A percentile compares a stretch with the other conserved stretches of the same genome.
Conservation (phyloP, 2,113 vertebrate species). For the Prunella himalayana region DNA sequence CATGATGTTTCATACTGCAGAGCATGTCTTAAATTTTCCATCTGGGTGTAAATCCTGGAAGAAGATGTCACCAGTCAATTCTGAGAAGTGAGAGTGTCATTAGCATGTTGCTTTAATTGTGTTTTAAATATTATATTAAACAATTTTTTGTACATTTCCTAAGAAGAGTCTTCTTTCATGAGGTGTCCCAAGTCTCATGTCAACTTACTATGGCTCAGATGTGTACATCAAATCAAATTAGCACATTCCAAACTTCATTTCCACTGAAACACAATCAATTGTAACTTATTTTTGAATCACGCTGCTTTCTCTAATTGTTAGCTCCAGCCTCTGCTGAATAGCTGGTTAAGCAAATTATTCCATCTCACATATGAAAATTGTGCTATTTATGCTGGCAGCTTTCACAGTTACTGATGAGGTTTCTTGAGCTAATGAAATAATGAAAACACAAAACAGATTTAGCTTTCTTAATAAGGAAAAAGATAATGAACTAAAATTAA, state of each 20-base stretch:
- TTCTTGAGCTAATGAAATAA: slow-evolving; percentile 81
- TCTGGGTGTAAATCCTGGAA: slow-evolving; percentile 7
- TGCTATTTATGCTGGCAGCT: slow-evolving; percentile 75
- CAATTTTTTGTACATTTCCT: slow-evolving; percentile 70
- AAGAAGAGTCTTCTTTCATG: slow-evolving; percentile 68
- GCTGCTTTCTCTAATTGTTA: slow-evolving; percentile 81
- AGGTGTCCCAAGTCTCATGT: slow-evolving; percentile 69
- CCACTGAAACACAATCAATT: slow-evolving; percentile 86
- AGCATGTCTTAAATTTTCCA: background rate
- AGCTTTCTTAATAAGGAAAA: slow-evolving; percentile 78
- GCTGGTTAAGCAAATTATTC: slow-evolving; percentile 80
- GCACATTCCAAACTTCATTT: slow-evolving; percentile 82
- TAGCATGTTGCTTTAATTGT: slow-evolving; percentile 74
- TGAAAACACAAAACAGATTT: slow-evolving; percentile 84
- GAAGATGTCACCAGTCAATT: slow-evolving; percentile 39
- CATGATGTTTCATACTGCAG: background rate
- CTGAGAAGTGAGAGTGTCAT: slow-evolving; percentile 66
- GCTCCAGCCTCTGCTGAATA: slow-evolving; percentile 76
- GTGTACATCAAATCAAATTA: slow-evolving; percentile 80
- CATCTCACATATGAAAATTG: slow-evolving; percentile 76
- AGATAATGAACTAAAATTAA: slow-evolving; percentile 85
- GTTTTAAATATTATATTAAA: slow-evolving; percentile 77
- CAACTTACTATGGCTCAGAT: slow-evolving; percentile 67
- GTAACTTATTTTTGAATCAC: slow-evolving; percentile 82
- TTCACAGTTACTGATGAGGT: slow-evolving; percentile 79